Evolutionary conservation across 2,113 vertebrate genomes (phyloP), one percentile per base, ranked within the genome.

Genomic region (Otolemur garnettii): DNA sequence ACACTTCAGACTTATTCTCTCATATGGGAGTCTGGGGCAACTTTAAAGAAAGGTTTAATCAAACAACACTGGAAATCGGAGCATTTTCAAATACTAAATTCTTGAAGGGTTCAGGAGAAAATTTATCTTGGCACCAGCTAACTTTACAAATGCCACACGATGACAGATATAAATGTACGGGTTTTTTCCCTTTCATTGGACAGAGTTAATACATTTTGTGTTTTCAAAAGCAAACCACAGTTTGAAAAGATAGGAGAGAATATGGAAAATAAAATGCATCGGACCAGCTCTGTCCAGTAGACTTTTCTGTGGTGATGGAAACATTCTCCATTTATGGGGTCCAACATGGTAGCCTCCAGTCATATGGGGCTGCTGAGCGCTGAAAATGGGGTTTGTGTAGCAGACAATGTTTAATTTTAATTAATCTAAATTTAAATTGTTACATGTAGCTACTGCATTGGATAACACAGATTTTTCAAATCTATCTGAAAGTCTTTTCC

Each of bases 81-180:
- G 57, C 22, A 35, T 64, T 90, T 96, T 33, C 66, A 97, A 93
- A 94, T 42, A 74, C 18, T 74, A 57, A 66, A 77, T 90, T 94
- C 38, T 95, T 95, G 83, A 77, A 82, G 74, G 14, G 22, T n/a
- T 78, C 18, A 26, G 75, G 59, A 2, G 28, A 78, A 87, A 74
- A 53, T n/a, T 64, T 87, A 79, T 71, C 91, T 90, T 81, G 81
- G 80, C 90, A 93, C 10, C 62, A 86, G 35, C 53, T 88, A 80
- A 82, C 85, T 72, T 90, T 79, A 87, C 74, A 96, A 95, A 91
- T 30, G 59, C 66, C 95, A 71, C 24, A 77, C 38, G 42, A 94
- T 71, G 81, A 90, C 24, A 87, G 55, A 93, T 71, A 80, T 62
- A 95, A 96, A 84, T 83, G 15, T 35, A 68, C 38, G 28, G 13